Evolutionary conservation across 2,113 vertebrate genomes (phyloP).

Genomic region (Sceloporus undulatus): DNA sequence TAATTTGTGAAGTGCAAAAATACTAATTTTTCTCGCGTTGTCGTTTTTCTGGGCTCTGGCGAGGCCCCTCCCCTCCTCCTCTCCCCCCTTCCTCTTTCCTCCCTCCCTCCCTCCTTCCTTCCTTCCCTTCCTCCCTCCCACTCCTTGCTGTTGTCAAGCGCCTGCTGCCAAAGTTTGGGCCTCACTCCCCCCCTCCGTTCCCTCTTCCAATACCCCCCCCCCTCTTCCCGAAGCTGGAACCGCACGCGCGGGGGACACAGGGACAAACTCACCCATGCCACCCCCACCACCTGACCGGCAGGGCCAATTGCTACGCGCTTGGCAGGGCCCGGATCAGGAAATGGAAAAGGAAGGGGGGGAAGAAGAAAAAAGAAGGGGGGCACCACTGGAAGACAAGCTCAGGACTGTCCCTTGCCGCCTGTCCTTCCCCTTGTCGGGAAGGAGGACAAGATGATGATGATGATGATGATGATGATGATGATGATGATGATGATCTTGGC

Average conservation of each 20-base stretch:
- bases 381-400: slow-evolving; percentile 14
- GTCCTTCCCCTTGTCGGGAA: neutral
- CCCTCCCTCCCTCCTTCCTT: slow-evolving; percentile 15
- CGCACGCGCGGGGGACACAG: slow-evolving; percentile 30
- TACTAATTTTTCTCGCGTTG: slow-evolving; percentile 99
- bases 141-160: slow-evolving; percentile 87
- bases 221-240: no score
- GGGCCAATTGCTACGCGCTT: slow-evolving; percentile 72
- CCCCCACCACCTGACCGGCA: slow-evolving; percentile 77
- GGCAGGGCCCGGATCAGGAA: slow-evolving; percentile 87
- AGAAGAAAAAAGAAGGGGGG: no score
- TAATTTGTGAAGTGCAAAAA: slow-evolving; percentile 99
- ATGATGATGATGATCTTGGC: no score
- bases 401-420: slow-evolving; percentile 18
- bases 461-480: no score
- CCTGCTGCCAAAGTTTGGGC: slow-evolving; percentile 64
- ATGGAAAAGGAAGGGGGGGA: slow-evolving; percentile 56
- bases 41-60: slow-evolving; percentile 95
- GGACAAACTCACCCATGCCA: slow-evolving; percentile 44
- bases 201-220: slow-evolving; percentile 43
- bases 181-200: slow-evolving; percentile 32
- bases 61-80: slow-evolving; percentile 92
- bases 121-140: slow-evolving; percentile 51
- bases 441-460: no score
- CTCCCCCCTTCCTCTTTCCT: slow-evolving; percentile 42